phyloP scores from a whole-genome alignment of 2,113 vertebrate genomes.

The Gobius niger region DNA sequence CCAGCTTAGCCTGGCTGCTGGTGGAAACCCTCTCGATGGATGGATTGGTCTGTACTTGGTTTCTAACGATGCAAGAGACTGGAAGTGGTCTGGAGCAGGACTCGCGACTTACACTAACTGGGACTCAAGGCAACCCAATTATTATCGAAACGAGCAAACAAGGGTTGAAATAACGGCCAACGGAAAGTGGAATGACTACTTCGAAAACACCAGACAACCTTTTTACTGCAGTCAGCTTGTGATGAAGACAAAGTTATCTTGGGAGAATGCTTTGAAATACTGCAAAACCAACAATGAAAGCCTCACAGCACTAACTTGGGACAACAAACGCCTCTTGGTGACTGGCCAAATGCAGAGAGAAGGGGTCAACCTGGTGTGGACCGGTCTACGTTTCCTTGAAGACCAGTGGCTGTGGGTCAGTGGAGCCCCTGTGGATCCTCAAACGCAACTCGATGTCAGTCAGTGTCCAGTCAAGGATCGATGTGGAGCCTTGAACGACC shows the following conservation, averaged over 20 bases:
- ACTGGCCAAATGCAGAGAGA: background rate
- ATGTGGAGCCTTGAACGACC: background rate
- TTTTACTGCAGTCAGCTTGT: conserved; percentile 23
- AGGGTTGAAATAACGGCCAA: fast-evolving
- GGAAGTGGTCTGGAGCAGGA: conserved; percentile 39
- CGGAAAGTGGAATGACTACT: fast-evolving
- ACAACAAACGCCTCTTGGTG: background rate
- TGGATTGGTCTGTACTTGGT: conserved; percentile 36
- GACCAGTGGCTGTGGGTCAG: conserved; percentile 10
- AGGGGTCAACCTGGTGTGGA: background rate
- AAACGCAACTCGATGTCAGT: background rate
- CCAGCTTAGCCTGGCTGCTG: background rate
- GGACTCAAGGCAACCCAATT: fast-evolving
- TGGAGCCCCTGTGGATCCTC: background rate
- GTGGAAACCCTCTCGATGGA: fast-evolving
- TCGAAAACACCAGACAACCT: fast-evolving
- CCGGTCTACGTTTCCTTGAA: background rate
- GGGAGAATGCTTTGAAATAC: conserved; percentile 39
- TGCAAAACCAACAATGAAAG: conserved; percentile 6
- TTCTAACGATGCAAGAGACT: fast-evolving
- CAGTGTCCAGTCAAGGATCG: background rate
- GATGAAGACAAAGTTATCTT: conserved; percentile 9
- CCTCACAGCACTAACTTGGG: background rate
- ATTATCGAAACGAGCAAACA: fast-evolving
- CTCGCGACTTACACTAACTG: background rate